Conservation (phyloP, 1,140 invertebrate genomes). For the Panulirus ornatus region DNA sequence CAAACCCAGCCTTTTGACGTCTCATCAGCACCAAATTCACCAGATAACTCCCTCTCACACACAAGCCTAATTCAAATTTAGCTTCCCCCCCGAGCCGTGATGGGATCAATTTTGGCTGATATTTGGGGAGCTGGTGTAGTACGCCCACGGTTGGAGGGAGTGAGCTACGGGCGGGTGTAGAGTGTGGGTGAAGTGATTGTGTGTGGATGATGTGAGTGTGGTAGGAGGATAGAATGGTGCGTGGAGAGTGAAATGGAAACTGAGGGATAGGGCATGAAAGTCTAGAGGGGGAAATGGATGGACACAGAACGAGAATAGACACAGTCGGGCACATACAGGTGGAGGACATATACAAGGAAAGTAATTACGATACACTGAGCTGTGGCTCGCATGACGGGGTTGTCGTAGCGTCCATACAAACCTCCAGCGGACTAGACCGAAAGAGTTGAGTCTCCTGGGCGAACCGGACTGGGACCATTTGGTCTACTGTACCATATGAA, state of each 20-base stretch:
- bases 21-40: conserved; percentile 46
- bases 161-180: not conserved
- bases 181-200: not conserved
- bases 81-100: conserved; percentile 18
- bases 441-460: no score
- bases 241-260: not conserved
- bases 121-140: not conserved
- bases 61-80: conserved; percentile 39
- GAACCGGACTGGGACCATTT: no score
- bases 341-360: no score
- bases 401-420: no score
- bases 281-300: not conserved
- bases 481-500: no score
- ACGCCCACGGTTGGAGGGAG: not conserved
- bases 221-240: not conserved
- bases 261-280: not conserved
- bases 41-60: conserved; percentile 19
- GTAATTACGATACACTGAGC: no score
- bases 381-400: no score
- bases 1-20: conserved; percentile 13
- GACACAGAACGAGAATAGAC: no score
- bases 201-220: not conserved
- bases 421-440: no score
- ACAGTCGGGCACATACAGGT: no score
- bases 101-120: conserved; percentile 27